phyloP scores from a whole-genome alignment of 2,888 invertebrate genomes.

The Yponomeuta evonymella region DNA sequence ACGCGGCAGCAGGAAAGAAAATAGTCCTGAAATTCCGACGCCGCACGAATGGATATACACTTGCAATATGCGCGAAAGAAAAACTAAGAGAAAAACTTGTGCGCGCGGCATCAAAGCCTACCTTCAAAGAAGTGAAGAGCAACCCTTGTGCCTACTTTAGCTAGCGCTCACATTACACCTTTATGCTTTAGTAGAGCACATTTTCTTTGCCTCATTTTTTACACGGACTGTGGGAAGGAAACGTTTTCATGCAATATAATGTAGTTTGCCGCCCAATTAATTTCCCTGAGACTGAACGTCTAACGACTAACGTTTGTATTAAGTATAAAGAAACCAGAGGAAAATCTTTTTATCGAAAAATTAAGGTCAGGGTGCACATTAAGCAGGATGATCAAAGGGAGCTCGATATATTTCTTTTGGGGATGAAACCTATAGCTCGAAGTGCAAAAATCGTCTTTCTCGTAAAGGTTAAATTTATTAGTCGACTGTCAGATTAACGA shows the following conservation, averaged over 20 bases:
- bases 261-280: neutral
- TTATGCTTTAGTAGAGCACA: neutral
- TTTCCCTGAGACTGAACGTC: neutral
- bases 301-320: too few relatives aligned
- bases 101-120: conserved; percentile 36
- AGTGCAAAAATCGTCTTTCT: conserved; percentile 21
- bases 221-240: conserved; percentile 9
- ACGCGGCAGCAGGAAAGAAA: conserved; percentile 16
- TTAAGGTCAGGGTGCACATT: neutral
- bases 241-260: neutral
- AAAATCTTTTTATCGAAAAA: neutral
- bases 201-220: conserved; percentile 2
- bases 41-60: conserved; percentile 34
- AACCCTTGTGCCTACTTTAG: neutral
- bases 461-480: conserved; percentile 42
- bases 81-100: conserved; percentile 36
- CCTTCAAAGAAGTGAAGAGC: conserved; percentile 9
- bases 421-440: neutral
- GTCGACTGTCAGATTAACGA: conserved; percentile 46
- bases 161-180: conserved; percentile 1
- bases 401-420: neutral
- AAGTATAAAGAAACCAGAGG: too few relatives aligned
- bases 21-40: conserved; percentile 27
- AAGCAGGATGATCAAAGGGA: neutral
- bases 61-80: conserved; percentile 30